Percentiles rank a stretch among this genome's conserved stretches.
These are phyloP conservation scores for Pitangus sulphuratus DNA, from an alignment of 2,797 vertebrate species.

Conservation along the genomic window DNA sequence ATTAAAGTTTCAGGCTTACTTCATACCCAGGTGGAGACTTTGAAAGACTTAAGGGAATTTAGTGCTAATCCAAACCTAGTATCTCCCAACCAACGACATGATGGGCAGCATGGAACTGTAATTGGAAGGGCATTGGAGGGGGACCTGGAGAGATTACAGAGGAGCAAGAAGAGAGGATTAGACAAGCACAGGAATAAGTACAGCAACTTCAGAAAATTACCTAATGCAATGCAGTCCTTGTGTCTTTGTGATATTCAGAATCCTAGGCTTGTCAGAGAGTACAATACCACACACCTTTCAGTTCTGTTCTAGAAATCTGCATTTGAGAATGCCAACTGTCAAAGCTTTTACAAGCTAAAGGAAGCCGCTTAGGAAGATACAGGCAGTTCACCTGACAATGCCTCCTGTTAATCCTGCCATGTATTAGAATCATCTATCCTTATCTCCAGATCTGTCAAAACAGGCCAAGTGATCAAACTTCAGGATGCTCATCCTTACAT, in stretches of 20 bases:
- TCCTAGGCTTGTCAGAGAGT: slow-evolving; percentile 43
- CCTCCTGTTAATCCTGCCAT: background rate
- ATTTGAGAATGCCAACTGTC: slow-evolving; percentile 30
- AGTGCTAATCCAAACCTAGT: slow-evolving; percentile 61
- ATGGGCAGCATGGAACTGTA: slow-evolving; percentile 63
- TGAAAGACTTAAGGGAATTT: slow-evolving; percentile 68
- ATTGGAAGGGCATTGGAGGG: slow-evolving; percentile 70
- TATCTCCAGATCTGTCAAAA: slow-evolving; percentile 20
- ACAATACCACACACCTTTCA: slow-evolving; percentile 20
- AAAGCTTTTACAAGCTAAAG: slow-evolving; percentile 12
- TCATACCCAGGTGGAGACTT: slow-evolving; percentile 65
- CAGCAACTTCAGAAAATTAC: slow-evolving; percentile 56
- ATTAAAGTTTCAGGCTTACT: slow-evolving; percentile 64
- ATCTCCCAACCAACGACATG: slow-evolving; percentile 41
- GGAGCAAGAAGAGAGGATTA: slow-evolving; percentile 64
- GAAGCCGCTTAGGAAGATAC: slow-evolving; percentile 1
- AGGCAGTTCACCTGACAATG: slow-evolving; percentile 25
- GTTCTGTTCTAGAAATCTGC: slow-evolving; percentile 27
- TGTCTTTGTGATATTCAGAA: slow-evolving; percentile 52
- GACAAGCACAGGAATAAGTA: slow-evolving; percentile 49
- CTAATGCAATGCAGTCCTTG: slow-evolving; percentile 38
- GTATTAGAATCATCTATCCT: background rate
- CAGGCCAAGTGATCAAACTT: background rate
- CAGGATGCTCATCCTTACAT: background rate
- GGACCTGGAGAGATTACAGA: slow-evolving; percentile 63